Evolutionary conservation across 2,888 invertebrate genomes (phyloP), one percentile per base, ranked within the genome.

Genomic region (Xestia ashworthii): DNA sequence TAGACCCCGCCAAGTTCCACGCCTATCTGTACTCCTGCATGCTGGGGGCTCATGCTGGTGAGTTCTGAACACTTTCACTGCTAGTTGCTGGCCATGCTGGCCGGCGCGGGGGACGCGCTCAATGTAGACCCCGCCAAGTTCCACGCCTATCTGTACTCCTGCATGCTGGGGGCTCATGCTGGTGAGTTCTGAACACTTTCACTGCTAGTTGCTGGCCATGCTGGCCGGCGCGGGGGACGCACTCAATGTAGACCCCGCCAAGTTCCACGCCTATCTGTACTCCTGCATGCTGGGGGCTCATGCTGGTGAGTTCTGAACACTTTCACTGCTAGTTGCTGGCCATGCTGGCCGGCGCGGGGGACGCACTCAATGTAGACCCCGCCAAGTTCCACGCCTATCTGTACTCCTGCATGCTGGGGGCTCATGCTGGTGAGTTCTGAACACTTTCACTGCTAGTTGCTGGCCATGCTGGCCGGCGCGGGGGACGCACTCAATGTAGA

Each of bases 1-100:
- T 99, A 68, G 99, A 99, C 97, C 99, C 99, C 1, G 98, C 98
- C 76, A 97, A 97, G 78, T 99, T 99, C 96, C 99, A 99, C 95
- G 97, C 88, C 0, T 90, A 94, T 44, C 87, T 96, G 3, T 95
- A 95, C 75, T 78, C 81, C 0, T 84, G 89, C 73, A 96, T 99
- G 90, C 93, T 98, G 32, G 94, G 95, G 11, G 97, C 98, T 1
- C 97, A 98, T 90, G 98, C 98, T 41, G 98, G 98, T 96, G 92
- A 94, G 93, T 60, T 50, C 19, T 32, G 11, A 32, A 32, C 32
- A 32, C 32, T 32, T 32, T 32, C 32, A 32, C 32, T 32, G 32
- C 32, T 32, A 32, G 32, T 32, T 99, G 71, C 99, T 99, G 91
- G 97, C 98, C 53, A 98, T 99, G 88, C 97, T 99, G 66, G 98